Evolutionary conservation across 1,140 invertebrate species (phyloP), one percentile per base, ranked within the genome.

Genomic region (Nilaparvata lugens): DNA sequence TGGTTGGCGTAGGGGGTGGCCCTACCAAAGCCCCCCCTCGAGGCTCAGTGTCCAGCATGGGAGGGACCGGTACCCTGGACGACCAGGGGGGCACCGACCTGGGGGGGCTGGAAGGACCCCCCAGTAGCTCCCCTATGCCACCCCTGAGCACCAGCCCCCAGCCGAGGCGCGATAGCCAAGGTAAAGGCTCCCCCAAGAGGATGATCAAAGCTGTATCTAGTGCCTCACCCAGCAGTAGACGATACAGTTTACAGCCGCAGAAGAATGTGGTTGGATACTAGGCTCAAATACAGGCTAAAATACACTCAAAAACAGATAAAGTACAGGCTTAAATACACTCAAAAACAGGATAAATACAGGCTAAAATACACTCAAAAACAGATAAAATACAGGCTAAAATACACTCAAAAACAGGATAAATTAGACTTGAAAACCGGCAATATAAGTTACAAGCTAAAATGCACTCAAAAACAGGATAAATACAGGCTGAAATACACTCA

Each of bases 1-100:
- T 69, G 61, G n/a, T n/a, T n/a, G 25, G 7, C 31, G 31, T 11
- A 2, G 3, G 7, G 31, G 9, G 25, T 28, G n/a, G n/a, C n/a
- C 25, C 31, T 11, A 75, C 76, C 1, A 79, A 79, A 67, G 72
- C 76, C 7, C 70, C 73, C 13, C 77, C 76, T 0, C 73, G 76
- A 18, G 71, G 70, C 51, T 77, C 76, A 0, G 74, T 78, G 31
- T 73, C 76, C 1, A 75, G 74, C 60, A 24, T 35, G 4, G 52
- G n/a, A 13, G 45, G 40, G 2, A 40, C 62, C 18, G 61, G 13
- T 1, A 35, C 31, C 31, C 31, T 2, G 31, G 31, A 35, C 31
- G 31, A 35, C 31, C 31, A 11, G 9, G 58, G 48, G 14, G 61
- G 56, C 21, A 52, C 62, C 40, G 40, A 14, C 2, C 25, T 52